These are phyloP conservation scores for Brenthis hecate DNA, from an alignment of 2,888 invertebrate genomes.

Conservation along the genomic window DNA sequence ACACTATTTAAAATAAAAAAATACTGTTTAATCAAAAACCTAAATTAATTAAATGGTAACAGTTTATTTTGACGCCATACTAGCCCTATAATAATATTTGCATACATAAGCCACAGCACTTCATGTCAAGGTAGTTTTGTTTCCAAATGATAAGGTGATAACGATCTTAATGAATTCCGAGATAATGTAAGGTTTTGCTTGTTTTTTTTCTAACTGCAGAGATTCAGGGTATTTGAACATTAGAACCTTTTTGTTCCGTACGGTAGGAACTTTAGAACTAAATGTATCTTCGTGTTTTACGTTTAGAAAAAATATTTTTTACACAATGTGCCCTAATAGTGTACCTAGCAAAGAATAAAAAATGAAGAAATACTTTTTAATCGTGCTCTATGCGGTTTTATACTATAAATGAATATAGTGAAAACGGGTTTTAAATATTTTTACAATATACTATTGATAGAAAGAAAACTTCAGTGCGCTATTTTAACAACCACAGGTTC, in stretches of 20 bases:
- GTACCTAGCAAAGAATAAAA: not conserved
- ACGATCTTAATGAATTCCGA: conserved; percentile 19
- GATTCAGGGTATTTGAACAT: no score
- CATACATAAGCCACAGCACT: conserved; percentile 21
- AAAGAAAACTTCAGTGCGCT: no score
- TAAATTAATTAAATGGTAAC: not conserved
- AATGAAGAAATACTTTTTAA: not conserved
- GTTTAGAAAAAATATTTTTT: not conserved
- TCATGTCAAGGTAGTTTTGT: conserved; percentile 26
- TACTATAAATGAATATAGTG: no score
- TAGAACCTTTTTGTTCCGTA: no score
- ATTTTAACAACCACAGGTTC: no score
- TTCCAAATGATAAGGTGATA: conserved; percentile 26
- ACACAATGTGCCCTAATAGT: not conserved
- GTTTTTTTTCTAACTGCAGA: not conserved
- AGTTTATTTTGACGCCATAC: not conserved
- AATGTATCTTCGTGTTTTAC: not conserved
- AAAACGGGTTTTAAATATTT: no score
- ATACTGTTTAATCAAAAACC: no score
- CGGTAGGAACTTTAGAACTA: not conserved
- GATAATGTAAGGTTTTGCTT: not conserved
- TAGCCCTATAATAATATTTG: conserved; percentile 16
- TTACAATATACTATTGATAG: no score
- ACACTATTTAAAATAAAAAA: no score
- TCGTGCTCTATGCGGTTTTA: no score